These are phyloP conservation scores for Tamias sibiricus DNA, from an alignment of 2,113 vertebrate genomes.

Conservation along the genomic window DNA sequence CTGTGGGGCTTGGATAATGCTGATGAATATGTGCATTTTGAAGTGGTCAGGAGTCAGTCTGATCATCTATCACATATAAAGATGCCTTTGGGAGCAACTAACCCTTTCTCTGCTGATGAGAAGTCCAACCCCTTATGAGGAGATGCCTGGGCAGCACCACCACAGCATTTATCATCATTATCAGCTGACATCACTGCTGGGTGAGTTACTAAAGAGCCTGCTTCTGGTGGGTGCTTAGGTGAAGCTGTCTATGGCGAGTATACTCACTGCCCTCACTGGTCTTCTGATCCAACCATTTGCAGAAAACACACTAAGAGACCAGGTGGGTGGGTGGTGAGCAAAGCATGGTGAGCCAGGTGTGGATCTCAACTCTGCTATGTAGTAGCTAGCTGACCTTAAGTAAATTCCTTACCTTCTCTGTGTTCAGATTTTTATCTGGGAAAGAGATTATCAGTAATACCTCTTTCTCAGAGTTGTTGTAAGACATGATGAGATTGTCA, in stretches of 20 bases:
- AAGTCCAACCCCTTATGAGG: conserved; percentile 3
- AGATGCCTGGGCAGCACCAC: neutral
- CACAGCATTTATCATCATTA: conserved; percentile 48
- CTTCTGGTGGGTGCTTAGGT: neutral
- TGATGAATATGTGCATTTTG: conserved; percentile 64
- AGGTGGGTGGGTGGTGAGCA: fast-evolving
- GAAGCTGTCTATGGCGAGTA: neutral
- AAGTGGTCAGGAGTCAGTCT: conserved; percentile 18
- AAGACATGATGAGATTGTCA: neutral
- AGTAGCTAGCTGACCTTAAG: neutral
- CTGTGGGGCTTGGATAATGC: conserved; percentile 18
- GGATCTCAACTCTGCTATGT: neutral
- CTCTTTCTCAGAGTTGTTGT: neutral
- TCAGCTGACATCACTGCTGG: neutral
- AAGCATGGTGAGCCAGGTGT: neutral
- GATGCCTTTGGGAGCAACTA: conserved; percentile 55
- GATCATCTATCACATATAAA: conserved; percentile 50
- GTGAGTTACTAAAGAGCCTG: neutral
- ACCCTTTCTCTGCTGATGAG: conserved; percentile 2
- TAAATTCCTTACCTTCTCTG: neutral
- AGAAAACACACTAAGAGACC: neutral
- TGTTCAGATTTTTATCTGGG: neutral
- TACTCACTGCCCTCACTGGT: neutral
- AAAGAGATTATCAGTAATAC: neutral
- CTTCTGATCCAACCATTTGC: neutral